Evolutionary conservation across 2,797 vertebrate genomes (phyloP), one percentile per base, ranked within the genome.

Genomic region (Platalea minor): DNA sequence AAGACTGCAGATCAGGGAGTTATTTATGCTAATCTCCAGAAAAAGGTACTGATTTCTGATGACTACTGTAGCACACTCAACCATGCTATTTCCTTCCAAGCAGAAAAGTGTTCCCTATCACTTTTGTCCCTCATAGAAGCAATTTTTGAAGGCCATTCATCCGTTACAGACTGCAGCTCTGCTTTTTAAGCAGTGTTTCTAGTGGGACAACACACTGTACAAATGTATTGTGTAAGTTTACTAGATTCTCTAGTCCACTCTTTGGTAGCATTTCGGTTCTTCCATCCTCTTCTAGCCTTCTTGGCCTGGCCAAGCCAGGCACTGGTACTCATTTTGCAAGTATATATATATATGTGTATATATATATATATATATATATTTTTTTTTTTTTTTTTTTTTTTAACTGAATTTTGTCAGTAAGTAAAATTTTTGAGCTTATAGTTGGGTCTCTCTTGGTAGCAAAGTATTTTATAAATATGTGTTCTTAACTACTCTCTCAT

Each of bases 21-120:
- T 88, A 83, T 16, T 89, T 94, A 85, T 73, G 64, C 39, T 82
- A 75, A 81, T 86, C 56, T 88, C 45, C 61, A 82, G 76, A 23
- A 88, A 64, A 82, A 88, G 25, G 75, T 89, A 53, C 20, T 53
- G 61, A 56, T 74, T 90, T 75, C 53, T 80, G 60, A 63, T 78
- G 76, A 59, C 65, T 80, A 41, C 56, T 92, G 50, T 68, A 88
- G 90, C 45, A 79, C 2, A 0, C 70, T 94, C 70, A 86, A 64
- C 80, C 4, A 4, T 69, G 51, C 72, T 87, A 20, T 88, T 89
- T 91, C 74, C 63, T 92, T 89, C 92, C 90, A 93, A 94, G 88
- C 56, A 88, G 91, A 96, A 94, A 91, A 93, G 93, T 89, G 48
- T 85, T 88, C 54, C 83, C 73, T 83, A 65, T 77, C 48, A 43